Evolutionary conservation across 2,888 invertebrate genomes (phyloP).

Genomic region (Torymus texanus): DNA sequence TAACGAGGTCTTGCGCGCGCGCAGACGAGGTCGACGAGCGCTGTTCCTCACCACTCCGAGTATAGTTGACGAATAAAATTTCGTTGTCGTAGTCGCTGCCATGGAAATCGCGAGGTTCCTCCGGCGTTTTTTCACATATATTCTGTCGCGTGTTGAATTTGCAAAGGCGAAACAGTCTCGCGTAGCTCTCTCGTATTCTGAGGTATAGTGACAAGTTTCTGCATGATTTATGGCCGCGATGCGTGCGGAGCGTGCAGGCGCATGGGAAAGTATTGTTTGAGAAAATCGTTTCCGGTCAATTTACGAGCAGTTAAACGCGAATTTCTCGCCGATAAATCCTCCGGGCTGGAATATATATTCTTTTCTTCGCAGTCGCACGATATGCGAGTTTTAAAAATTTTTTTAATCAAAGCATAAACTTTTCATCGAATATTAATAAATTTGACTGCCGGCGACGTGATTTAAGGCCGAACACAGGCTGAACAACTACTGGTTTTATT

Average conservation of each 20-base stretch:
- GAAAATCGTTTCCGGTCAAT: slow-evolving; percentile 15
- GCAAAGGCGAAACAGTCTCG: too few relatives aligned
- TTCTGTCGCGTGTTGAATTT: too few relatives aligned
- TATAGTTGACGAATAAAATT: slow-evolving; percentile 34
- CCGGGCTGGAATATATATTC: neutral
- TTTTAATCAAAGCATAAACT: slow-evolving; percentile 10
- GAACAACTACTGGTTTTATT: too few relatives aligned
- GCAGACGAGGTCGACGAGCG: too few relatives aligned
- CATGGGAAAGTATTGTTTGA: slow-evolving; percentile 25
- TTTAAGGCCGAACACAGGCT: neutral
- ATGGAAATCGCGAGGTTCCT: too few relatives aligned
- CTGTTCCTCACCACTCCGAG: too few relatives aligned
- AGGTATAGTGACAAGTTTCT: too few relatives aligned
- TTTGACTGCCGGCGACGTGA: slow-evolving; percentile 3
- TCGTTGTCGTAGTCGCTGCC: neutral
- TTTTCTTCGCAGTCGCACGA: too few relatives aligned
- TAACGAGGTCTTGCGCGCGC: slow-evolving; percentile 26
- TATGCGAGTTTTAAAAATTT: neutral
- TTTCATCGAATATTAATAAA: slow-evolving; percentile 23
- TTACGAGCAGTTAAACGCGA: neutral
- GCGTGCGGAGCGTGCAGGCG: too few relatives aligned
- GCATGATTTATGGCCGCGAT: slow-evolving; percentile 2
- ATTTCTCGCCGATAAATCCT: slow-evolving; percentile 22
- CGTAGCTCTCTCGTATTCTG: too few relatives aligned
- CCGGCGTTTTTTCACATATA: too few relatives aligned